Conservation (phyloP, 2,888 invertebrate genomes). For the Meandrusa payeni region DNA sequence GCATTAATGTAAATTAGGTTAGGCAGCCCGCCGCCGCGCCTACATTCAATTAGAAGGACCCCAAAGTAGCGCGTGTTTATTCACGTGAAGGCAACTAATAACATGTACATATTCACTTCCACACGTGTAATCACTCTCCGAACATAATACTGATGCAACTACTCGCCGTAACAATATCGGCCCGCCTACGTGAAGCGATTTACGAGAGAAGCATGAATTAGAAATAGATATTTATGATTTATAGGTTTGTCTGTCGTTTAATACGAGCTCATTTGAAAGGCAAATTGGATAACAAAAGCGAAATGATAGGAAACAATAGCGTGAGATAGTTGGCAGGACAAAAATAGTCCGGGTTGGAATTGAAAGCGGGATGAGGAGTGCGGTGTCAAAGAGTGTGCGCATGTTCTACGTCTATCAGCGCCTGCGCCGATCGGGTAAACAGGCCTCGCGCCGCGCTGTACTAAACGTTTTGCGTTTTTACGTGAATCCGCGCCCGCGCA, state of each 20-base stretch:
- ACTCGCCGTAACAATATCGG: slow-evolving; percentile 36
- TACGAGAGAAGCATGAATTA: no score
- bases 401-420: slow-evolving; percentile 67
- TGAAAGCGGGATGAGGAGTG: slow-evolving; percentile 44
- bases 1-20: slow-evolving; percentile 81
- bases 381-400: slow-evolving; percentile 68
- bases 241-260: slow-evolving; percentile 12
- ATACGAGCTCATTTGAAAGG: slow-evolving; percentile 19
- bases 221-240: slow-evolving; percentile 8
- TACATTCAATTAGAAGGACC: slow-evolving; percentile 76
- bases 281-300: slow-evolving; percentile 31
- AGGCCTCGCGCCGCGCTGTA: slow-evolving; percentile 38
- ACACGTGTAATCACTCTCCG: slow-evolving; percentile 48
- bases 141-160: slow-evolving; percentile 36
- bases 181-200: slow-evolving; percentile 16
- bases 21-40: slow-evolving; percentile 64
- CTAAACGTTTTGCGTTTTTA: slow-evolving; percentile 64
- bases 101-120: slow-evolving; percentile 50
- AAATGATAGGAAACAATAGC: slow-evolving; percentile 38
- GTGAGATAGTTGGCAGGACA: slow-evolving; percentile 38
- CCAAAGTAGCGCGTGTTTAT: slow-evolving; percentile 71
- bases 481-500: slow-evolving; percentile 40
- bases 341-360: slow-evolving; percentile 53
- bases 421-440: slow-evolving; percentile 63
- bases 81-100: slow-evolving; percentile 61